These are phyloP conservation scores for Esox niger DNA, from an alignment of 2,113 vertebrate species.

Conservation along the genomic window DNA sequence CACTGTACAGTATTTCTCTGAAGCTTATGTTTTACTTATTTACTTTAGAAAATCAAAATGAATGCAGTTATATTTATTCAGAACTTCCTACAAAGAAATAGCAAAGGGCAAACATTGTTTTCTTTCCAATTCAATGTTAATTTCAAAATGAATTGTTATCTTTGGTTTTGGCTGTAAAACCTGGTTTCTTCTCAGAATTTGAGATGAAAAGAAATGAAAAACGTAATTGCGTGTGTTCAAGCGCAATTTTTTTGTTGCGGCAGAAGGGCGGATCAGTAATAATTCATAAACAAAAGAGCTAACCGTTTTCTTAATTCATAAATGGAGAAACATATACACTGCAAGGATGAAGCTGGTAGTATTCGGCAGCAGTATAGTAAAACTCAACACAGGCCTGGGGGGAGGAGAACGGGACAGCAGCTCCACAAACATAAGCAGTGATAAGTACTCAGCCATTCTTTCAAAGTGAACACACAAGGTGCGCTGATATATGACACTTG, in stretches of 20 bases:
- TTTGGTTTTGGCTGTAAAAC: not conserved
- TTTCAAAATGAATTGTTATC: not conserved
- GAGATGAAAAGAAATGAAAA: not conserved
- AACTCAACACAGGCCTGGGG: not conserved
- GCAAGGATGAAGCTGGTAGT: not conserved
- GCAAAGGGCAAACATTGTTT: not conserved
- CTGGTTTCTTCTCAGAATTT: not conserved
- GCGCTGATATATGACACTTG: too few species aligned
- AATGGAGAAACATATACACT: constrained; percentile 53
- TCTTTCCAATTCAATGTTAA: not conserved
- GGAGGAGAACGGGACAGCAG: too few species aligned
- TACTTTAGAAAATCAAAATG: too few species aligned
- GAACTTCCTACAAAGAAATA: not conserved
- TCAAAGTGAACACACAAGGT: too few species aligned
- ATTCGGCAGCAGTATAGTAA: not conserved
- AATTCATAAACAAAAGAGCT: constrained; percentile 72
- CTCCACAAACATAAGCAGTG: too few species aligned
- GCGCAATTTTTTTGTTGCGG: constrained; percentile 61
- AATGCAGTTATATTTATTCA: not conserved
- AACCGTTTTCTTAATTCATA: constrained; percentile 70
- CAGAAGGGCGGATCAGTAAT: constrained; percentile 63
- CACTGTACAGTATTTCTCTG: not conserved
- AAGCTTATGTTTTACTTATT: too few species aligned
- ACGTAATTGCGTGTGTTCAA: constrained; percentile 57
- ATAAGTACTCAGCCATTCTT: too few species aligned